phyloP scores from a whole-genome alignment of 2,888 invertebrate species.

The Onchidella celtica region DNA sequence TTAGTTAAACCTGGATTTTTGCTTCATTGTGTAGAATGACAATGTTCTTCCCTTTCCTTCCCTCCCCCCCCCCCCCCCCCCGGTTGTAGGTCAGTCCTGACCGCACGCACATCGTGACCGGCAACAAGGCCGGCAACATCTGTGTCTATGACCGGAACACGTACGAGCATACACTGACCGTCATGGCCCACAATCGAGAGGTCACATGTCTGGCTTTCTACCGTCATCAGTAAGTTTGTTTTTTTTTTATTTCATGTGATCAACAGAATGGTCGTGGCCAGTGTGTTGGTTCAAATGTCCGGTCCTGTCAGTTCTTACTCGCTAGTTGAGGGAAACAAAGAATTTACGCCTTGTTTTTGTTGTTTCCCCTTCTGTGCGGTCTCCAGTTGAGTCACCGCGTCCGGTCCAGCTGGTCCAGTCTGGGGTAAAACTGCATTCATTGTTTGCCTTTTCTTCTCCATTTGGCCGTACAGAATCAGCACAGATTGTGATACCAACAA shows the following conservation, averaged over 20 bases:
- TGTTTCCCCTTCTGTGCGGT: too few species aligned
- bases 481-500: too few species aligned
- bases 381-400: too few species aligned
- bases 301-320: neutral
- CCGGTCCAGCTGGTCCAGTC: too few species aligned
- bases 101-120: constrained; percentile 34
- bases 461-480: too few species aligned
- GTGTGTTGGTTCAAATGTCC: too few species aligned
- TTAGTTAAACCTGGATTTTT: too few species aligned
- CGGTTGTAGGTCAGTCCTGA: constrained; percentile 32
- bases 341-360: too few species aligned
- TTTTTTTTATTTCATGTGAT: neutral
- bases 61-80: neutral
- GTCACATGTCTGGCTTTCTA: constrained; percentile 41
- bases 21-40: neutral
- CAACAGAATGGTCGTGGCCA: too few species aligned
- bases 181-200: constrained; percentile 38
- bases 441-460: too few species aligned
- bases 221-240: constrained; percentile 13
- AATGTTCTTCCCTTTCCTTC: neutral
- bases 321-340: neutral
- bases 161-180: constrained; percentile 6
- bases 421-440: too few species aligned
- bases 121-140: constrained; percentile 39
- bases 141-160: constrained; percentile 29